Evolutionary conservation across 2,113 vertebrate genomes (phyloP).

Genomic region (Isichthys henryi): DNA sequence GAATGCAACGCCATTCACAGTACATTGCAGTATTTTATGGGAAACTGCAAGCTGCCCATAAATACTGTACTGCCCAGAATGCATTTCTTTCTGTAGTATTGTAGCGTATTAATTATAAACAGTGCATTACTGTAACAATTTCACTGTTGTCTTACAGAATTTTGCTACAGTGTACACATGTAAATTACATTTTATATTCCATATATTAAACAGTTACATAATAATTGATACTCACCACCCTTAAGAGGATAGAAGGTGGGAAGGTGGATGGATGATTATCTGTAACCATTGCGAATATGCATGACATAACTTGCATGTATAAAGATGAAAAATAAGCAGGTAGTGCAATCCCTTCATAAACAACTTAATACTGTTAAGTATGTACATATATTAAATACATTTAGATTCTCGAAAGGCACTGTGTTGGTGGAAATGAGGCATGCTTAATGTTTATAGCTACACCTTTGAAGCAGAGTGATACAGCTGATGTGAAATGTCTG

Average conservation of each 20-base stretch:
- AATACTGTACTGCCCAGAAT: neutral
- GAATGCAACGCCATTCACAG: too few species aligned
- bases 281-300: neutral
- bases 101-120: neutral
- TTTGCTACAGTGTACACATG: neutral
- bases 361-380: neutral
- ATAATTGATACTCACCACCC: neutral
- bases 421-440: too few species aligned
- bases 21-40: neutral
- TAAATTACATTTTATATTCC: neutral
- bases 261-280: neutral
- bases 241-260: neutral
- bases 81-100: neutral
- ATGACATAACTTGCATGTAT: neutral
- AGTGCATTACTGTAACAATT: neutral
- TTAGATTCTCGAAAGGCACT: too few species aligned
- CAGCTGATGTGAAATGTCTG: too few species aligned
- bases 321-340: neutral
- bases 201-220: neutral
- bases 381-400: too few species aligned
- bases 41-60: neutral
- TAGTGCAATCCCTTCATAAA: neutral
- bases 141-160: neutral
- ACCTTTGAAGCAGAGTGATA: too few species aligned
- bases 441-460: too few species aligned